Conservation (phyloP, 2,797 vertebrate genomes). For the Gymnopithys bicolor region DNA sequence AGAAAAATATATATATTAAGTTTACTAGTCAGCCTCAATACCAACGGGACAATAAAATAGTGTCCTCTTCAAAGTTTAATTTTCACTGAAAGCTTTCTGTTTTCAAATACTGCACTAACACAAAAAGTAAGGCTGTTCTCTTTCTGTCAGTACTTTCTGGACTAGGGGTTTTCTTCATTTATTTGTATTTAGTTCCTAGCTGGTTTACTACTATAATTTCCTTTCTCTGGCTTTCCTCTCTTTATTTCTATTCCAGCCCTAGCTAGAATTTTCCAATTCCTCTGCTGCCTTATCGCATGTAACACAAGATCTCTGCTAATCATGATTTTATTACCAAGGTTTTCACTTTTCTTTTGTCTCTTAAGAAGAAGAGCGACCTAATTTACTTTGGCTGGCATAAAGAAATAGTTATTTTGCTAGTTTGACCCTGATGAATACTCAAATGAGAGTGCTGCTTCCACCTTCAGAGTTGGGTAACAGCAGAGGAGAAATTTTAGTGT, state of each 20-base stretch:
- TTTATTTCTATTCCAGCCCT: background rate
- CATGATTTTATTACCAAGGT: background rate
- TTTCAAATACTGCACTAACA: background rate
- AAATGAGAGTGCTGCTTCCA: background rate
- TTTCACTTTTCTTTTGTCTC: background rate
- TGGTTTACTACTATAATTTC: background rate
- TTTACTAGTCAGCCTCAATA: background rate
- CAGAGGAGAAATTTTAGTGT: background rate
- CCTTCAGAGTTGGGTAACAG: background rate
- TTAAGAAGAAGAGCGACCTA: background rate
- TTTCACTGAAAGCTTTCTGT: background rate
- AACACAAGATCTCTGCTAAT: background rate
- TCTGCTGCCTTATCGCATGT: rapidly evolving
- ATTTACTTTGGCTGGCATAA: background rate
- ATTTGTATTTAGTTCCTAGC: background rate
- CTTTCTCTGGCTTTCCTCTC: background rate
- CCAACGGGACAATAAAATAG: background rate
- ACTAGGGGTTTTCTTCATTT: background rate
- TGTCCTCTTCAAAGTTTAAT: background rate
- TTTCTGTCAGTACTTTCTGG: background rate
- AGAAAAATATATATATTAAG: background rate
- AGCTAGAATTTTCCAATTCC: background rate
- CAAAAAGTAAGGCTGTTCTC: background rate
- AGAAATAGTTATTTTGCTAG: background rate
- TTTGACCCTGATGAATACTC: background rate